Conservation (phyloP, 2,113 vertebrate genomes). For the Chloropsis cyanopogon region DNA sequence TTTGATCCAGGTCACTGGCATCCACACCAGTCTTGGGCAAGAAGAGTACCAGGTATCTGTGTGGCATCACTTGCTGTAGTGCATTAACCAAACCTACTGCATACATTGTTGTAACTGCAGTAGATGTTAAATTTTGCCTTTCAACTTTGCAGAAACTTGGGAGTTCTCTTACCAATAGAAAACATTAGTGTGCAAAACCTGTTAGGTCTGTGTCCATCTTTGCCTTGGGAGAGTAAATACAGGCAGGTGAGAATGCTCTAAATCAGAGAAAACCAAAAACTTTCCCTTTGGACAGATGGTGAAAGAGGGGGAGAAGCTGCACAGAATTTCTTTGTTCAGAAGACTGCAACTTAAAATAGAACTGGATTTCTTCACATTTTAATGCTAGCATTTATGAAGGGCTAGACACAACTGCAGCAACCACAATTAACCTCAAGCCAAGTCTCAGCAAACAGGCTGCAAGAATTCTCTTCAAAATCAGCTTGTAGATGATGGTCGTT, state of each 20-base stretch:
- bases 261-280: not conserved
- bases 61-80: not conserved
- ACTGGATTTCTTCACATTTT: not conserved
- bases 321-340: not conserved
- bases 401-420: not conserved
- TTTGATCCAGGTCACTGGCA: not conserved
- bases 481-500: not conserved
- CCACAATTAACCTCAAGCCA: not conserved
- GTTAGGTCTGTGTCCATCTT: not conserved
- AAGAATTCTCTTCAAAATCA: not conserved
- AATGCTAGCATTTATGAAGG: not conserved
- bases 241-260: not conserved
- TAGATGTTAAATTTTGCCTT: not conserved
- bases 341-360: not conserved
- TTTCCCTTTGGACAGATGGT: not conserved
- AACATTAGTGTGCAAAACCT: not conserved
- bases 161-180: not conserved
- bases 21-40: too few relatives aligned
- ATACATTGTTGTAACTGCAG: accelerated
- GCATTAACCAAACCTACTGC: not conserved
- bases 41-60: not conserved
- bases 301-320: not conserved
- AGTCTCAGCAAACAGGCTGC: not conserved
- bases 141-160: not conserved
- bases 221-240: not conserved